A percentile compares a stretch with the other conserved stretches of the same genome.
phyloP scores from a whole-genome alignment of 1,140 invertebrate species.

The Drosophila nigrodunni region DNA sequence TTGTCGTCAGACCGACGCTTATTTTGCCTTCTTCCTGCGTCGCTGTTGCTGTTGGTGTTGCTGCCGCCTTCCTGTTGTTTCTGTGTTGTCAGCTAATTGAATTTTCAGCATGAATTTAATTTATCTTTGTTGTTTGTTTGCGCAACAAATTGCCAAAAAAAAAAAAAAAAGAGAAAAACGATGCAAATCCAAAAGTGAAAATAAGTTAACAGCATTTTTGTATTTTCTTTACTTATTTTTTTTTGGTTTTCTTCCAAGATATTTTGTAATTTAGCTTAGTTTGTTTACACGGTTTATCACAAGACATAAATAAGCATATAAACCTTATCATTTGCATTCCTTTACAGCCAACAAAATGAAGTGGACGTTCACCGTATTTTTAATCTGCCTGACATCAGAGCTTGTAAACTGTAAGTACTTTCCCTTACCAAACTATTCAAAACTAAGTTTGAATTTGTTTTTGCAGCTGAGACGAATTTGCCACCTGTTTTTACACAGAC shows the following conservation, averaged over 20 bases:
- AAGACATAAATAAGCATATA: conserved; percentile 44
- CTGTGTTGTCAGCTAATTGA: conserved; percentile 80
- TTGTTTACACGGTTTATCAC: conserved; percentile 28
- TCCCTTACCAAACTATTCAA: neutral
- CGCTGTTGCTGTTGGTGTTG: conserved; percentile 26
- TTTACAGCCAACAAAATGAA: conserved; percentile 60
- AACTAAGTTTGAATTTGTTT: conserved; percentile 3
- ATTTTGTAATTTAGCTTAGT: conserved; percentile 47
- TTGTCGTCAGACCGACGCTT: conserved; percentile 25
- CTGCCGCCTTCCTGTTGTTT: conserved; percentile 43
- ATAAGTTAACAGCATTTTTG: conserved; percentile 39
- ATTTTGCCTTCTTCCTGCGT: conserved; percentile 15
- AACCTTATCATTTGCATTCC: conserved; percentile 35
- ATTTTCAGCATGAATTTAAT: conserved; percentile 82
- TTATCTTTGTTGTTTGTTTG: conserved; percentile 81
- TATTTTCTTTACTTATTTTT: neutral
- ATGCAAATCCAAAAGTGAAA: conserved; percentile 47
- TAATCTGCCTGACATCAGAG: conserved; percentile 45
- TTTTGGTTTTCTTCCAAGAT: conserved; percentile 3
- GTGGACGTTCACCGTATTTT: conserved; percentile 31
- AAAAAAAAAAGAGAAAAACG: conserved; percentile 11
- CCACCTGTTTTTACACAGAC: conserved; percentile 89
- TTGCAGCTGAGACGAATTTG: conserved; percentile 85
- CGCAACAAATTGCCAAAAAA: conserved; percentile 64
- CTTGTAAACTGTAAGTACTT: conserved; percentile 34